Evolutionary conservation across 1,140 invertebrate genomes (phyloP).

Genomic region (Trinorchestia longiramus): DNA sequence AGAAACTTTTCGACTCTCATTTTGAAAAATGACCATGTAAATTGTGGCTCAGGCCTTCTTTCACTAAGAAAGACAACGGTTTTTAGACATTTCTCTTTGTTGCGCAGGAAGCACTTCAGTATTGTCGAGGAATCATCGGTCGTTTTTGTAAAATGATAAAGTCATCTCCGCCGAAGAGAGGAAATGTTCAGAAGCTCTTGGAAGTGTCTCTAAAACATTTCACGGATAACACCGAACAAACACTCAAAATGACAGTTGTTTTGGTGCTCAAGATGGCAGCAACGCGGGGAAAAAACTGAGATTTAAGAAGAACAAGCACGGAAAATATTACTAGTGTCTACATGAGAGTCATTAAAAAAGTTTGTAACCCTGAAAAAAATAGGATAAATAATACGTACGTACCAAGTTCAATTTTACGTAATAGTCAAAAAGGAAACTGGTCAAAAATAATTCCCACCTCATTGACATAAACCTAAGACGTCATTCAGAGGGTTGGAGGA

Average conservation of each 20-base stretch:
- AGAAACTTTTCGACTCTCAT: background rate
- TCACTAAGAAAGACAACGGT: background rate
- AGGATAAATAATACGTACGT: background rate
- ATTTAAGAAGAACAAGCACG: background rate
- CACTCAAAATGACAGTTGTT: conserved; percentile 40
- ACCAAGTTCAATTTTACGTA: background rate
- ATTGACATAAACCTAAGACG: background rate
- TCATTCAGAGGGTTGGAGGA: no score
- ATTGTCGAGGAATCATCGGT: background rate
- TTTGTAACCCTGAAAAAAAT: background rate
- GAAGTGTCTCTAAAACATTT: conserved; percentile 24
- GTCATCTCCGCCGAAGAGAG: conserved; percentile 7
- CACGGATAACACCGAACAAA: conserved; percentile 7
- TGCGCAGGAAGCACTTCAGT: background rate
- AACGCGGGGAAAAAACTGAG: background rate
- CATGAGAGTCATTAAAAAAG: background rate
- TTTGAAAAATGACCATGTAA: background rate
- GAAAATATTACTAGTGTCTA: background rate
- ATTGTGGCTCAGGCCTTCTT: background rate
- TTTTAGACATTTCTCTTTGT: conserved; percentile 1
- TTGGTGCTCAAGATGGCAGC: background rate
- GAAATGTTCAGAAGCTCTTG: conserved; percentile 5
- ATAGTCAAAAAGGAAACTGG: background rate
- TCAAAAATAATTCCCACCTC: background rate
- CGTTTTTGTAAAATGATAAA: background rate